A percentile compares a stretch with the other conserved stretches of the same genome.
phyloP scores from a whole-genome alignment of 2,797 vertebrate genomes.

The Hypotaenidia okinawae region DNA sequence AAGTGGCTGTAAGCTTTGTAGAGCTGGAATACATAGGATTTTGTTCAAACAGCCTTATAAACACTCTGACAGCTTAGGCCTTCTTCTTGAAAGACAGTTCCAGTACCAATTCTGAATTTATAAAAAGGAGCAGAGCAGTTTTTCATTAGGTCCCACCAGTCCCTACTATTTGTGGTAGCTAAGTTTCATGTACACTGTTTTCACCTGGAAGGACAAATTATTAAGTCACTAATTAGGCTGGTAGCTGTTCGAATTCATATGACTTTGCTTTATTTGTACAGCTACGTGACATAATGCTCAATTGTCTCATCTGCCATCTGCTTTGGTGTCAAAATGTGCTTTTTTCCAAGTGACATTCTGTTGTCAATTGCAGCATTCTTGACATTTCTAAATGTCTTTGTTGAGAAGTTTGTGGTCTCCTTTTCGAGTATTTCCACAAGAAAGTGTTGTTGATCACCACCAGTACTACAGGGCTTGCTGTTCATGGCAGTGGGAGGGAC shows the following conservation, averaged over 20 bases:
- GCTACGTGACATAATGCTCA: constrained; percentile 15
- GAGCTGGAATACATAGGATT: background rate
- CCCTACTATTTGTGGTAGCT: background rate
- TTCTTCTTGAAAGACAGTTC: constrained; percentile 12
- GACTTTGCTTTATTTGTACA: background rate
- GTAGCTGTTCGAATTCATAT: background rate
- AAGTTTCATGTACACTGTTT: background rate
- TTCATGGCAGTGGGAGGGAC: background rate
- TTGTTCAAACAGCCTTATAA: background rate
- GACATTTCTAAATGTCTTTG: constrained; percentile 61
- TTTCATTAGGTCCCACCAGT: background rate
- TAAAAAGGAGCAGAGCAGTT: background rate
- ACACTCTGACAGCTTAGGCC: constrained; percentile 3
- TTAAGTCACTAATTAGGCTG: background rate
- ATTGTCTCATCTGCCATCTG: constrained; percentile 61
- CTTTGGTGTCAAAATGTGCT: constrained; percentile 56
- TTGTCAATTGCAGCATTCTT: constrained; percentile 52
- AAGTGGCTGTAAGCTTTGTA: background rate
- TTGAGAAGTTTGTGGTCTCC: constrained; percentile 38
- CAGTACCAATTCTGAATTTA: background rate
- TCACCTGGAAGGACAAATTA: background rate
- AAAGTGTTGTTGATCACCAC: constrained; percentile 12
- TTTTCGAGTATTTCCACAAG: constrained; percentile 1
- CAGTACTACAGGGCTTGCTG: background rate
- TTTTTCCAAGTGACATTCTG: constrained; percentile 52